Conservation (phyloP, 1,140 invertebrate species). For the Drosophila aff. region DNA sequence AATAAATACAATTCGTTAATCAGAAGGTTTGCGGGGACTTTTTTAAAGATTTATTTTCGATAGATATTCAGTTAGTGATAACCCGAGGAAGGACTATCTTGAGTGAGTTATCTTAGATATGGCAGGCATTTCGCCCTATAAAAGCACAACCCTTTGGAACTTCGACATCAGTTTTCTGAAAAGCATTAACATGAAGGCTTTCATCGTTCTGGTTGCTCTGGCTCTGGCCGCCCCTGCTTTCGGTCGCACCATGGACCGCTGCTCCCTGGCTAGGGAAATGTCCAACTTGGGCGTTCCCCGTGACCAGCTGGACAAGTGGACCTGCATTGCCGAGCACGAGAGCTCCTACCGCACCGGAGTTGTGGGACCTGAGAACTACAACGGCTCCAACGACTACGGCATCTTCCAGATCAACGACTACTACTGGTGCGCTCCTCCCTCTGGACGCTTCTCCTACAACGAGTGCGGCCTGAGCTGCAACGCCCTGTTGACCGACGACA, state of each 20-base stretch:
- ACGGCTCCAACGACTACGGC: constrained; percentile 78
- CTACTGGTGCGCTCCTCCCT: constrained; percentile 53
- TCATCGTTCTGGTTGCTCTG: not conserved
- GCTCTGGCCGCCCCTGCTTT: not conserved
- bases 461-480: too few relatives aligned
- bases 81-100: not conserved
- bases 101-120: not conserved
- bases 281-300: constrained; percentile 67
- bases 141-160: not conserved
- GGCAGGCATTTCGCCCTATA: not conserved
- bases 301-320: constrained; percentile 63
- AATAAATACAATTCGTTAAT: constrained; percentile 3
- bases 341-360: constrained; percentile 66
- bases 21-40: not conserved
- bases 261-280: constrained; percentile 55
- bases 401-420: constrained; percentile 81
- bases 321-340: constrained; percentile 75
- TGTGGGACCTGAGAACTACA: constrained; percentile 61
- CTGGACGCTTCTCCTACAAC: too few relatives aligned
- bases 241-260: not conserved
- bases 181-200: not conserved
- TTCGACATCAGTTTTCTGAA: not conserved
- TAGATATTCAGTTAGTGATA: not conserved
- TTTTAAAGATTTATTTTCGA: not conserved
- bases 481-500: too few relatives aligned